Conservation (phyloP, 1,140 invertebrate genomes). For the Bemisia tabaci region DNA sequence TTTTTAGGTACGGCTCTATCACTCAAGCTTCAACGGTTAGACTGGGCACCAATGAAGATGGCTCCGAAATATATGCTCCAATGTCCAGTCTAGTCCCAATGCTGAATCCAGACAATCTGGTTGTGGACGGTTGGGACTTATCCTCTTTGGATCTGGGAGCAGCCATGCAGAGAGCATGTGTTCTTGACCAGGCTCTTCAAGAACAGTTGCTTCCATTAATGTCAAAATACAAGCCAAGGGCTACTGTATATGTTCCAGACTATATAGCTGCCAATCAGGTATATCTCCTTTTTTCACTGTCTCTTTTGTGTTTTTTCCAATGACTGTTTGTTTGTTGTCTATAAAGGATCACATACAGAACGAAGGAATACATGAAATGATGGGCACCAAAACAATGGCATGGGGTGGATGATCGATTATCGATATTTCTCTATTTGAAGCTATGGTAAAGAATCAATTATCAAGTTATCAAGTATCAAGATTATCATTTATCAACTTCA, state of each 20-base stretch:
- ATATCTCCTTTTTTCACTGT: slow-evolving; percentile 25
- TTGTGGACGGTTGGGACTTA: slow-evolving; percentile 94
- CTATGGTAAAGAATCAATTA: too few relatives aligned
- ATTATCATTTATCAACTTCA: too few relatives aligned
- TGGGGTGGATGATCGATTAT: too few relatives aligned
- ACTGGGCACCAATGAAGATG: slow-evolving; percentile 52
- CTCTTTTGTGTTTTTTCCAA: slow-evolving; percentile 6
- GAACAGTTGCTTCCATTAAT: slow-evolving; percentile 60
- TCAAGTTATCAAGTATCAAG: too few relatives aligned
- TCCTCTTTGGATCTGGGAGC: slow-evolving; percentile 69
- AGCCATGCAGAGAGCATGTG: slow-evolving; percentile 36
- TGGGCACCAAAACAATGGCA: slow-evolving; percentile 7
- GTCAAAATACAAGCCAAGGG: slow-evolving; percentile 57
- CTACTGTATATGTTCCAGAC: slow-evolving; percentile 75
- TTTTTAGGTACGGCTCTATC: slow-evolving; percentile 63
- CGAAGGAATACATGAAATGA: slow-evolving; percentile 6
- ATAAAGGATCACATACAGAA: too few relatives aligned
- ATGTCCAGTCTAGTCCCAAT: slow-evolving; percentile 74
- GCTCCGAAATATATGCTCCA: slow-evolving; percentile 63
- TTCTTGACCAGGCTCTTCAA: slow-evolving; percentile 54
- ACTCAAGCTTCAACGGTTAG: slow-evolving; percentile 78
- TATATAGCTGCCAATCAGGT: slow-evolving; percentile 95
- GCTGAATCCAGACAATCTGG: slow-evolving; percentile 76
- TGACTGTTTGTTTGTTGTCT: too few relatives aligned
- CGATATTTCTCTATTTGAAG: too few relatives aligned